Base-by-base conservation (phyloP, 2,797 vertebrate genomes). In the Molothrus aeneus region DNA sequence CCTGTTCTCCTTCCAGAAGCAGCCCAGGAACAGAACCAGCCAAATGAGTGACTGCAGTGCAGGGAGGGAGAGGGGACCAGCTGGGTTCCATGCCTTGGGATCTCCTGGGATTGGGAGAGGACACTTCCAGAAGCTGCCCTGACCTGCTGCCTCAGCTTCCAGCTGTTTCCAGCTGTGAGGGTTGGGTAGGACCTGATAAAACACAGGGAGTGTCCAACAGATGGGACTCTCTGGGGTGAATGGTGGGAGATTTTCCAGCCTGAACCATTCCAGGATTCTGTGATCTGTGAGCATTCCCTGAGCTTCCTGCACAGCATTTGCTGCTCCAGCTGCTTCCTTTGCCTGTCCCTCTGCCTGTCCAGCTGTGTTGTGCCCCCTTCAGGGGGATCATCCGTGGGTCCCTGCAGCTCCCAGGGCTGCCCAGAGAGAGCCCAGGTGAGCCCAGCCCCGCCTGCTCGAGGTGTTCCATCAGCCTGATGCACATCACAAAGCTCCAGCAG, bases 311-410 rank as follows among this genome's bases (percentile, higher is more conserved):
- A 0, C 22, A 9, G 26, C 8, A 18, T 48, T n/a, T 19, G 15
- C 47, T 20, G 38, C 22, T 48, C 61, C 24, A 13, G 22, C 47
- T 65, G 32, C 57, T 61, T 18, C 22, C 12, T 48, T 29, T 66
- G 57, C 6, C 6, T 34, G 32, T 65, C 34, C 48, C 4, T 0
- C 34, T 63, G 25, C 48, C 29, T 8, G 21, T 12, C n/a, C 80
- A 56, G 36, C 51, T 11, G 2, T 2, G 0, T 12, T 53, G 11
- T n/a, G 8, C 14, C n/a, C 64, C 5, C 24, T 15, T 4, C 68
- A 9, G 29, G 2, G 13, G 28, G 6, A 25, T 17, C 24, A 0
- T 9, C 42, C 3, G 3, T 3, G 31, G 42, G 25, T 73, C 56
- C 17, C 47, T 48, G 28, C 70, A 28, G 47, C 69, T 48, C 29